phyloP scores from a whole-genome alignment of 2,113 vertebrate species.

The Elgaria multicarinata region DNA sequence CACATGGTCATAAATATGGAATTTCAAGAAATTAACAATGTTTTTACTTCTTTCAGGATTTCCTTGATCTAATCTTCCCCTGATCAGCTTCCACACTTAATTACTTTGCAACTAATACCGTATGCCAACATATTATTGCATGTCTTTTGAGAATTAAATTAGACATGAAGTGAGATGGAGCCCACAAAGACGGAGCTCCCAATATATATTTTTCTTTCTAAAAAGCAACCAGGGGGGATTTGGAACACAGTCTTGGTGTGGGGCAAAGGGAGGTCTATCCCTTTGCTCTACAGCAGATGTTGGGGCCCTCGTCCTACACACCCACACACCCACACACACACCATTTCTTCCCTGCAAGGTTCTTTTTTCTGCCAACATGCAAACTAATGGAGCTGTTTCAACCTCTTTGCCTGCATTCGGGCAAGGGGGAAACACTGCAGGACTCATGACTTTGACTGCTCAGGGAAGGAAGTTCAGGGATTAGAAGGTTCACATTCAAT shows the following conservation, averaged over 20 bases:
- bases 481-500: too few relatives aligned
- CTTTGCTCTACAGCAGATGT: not conserved
- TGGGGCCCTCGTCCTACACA: not conserved
- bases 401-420: not conserved
- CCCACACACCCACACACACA: not conserved
- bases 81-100: not conserved
- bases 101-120: not conserved
- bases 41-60: not conserved
- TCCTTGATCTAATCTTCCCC: not conserved
- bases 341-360: not conserved
- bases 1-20: not conserved
- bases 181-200: not conserved
- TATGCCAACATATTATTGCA: not conserved
- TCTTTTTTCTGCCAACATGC: not conserved
- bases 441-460: too few relatives aligned
- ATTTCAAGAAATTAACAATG: not conserved
- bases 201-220: not conserved
- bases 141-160: not conserved
- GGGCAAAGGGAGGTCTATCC: not conserved
- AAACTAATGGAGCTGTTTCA: not conserved
- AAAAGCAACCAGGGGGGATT: not conserved
- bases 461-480: not conserved
- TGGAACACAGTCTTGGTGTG: too few relatives aligned
- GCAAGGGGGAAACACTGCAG: not conserved
- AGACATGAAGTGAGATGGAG: not conserved